Evolutionary conservation across 2,113 vertebrate genomes (phyloP).

Genomic region (Poicephalus gulielmi): DNA sequence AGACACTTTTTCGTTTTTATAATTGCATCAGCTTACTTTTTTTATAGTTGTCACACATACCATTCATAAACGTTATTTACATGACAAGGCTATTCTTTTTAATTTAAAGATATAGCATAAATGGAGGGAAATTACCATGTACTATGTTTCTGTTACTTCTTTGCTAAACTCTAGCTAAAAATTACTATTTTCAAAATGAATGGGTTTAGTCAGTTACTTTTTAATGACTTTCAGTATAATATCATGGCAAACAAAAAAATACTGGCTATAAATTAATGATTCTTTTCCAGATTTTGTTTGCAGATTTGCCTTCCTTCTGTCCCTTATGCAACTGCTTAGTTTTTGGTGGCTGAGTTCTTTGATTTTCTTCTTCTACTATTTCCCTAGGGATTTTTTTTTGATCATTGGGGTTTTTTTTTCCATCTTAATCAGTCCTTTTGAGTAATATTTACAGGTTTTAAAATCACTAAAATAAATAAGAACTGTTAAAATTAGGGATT

Average conservation of each 20-base stretch:
- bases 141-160: not conserved
- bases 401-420: not conserved
- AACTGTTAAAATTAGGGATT: not conserved
- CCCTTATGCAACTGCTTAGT: not conserved
- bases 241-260: not conserved
- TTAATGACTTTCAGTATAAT: not conserved
- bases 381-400: rapidly evolving
- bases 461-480: not conserved
- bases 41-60: not conserved
- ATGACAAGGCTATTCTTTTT: not conserved
- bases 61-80: not conserved
- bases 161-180: not conserved
- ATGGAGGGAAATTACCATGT: not conserved
- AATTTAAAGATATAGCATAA: not conserved
- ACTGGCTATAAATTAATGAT: not conserved
- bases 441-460: not conserved
- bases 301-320: not conserved
- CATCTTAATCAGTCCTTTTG: not conserved
- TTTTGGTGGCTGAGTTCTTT: not conserved
- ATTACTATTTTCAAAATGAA: not conserved
- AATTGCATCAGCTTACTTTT: not conserved
- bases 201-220: not conserved
- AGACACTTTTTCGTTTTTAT: not conserved
- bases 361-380: not conserved
- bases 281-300: not conserved